Base-by-base conservation (phyloP, 2,797 vertebrate genomes). In the Cynodonichthys magdalenae region DNA sequence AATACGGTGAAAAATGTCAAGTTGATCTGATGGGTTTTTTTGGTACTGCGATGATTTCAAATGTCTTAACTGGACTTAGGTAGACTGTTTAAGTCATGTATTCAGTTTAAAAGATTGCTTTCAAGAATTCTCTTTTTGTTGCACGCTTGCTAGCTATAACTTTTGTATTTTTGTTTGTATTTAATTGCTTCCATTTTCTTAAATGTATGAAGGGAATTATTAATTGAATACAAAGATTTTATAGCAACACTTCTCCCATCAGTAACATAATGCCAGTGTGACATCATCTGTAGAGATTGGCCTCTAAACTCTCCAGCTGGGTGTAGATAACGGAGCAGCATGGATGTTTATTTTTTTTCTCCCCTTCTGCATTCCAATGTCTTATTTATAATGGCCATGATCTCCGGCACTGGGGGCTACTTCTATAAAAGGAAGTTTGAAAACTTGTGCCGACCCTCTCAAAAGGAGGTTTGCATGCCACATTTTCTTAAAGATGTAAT, bases 391-490 rank as follows among this genome's bases (percentile, higher is more conserved):
- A 90, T 90, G 82, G 86, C 85, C 54, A 49, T 74, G 72, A 85
- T 86, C 83, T 90, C 76, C 68, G 79, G 75, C 82, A 81, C 65
- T 15, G 75, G 79, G 87, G 80, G 83, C 79, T 81, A 79, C 85
- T 92, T 90, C 90, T 90, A 90, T 91, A 92, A 89, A 92, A 92
- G 90, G 89, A 90, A 90, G 79, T 88, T 74, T 77, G 78, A 72
- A 77, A 76, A 77, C 67, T 85, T 89, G 80, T 82, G 75, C 75
- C 34, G 69, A 82, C 49, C 69, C 53, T 39, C 60, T 81, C 18
- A 0, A 70, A 68, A 81, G 61, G 71, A 86, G 80, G 74, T 56
- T 85, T 34, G 56, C 71, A 71, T 87, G 76, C 74, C 69, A 66
- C 71, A 75, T 79, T 80, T 77, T 86, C 59, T 81, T 63, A 66